These are phyloP conservation scores for Agrotis exclamationis DNA, from an alignment of 2,888 invertebrate genomes.

Conservation along the genomic window DNA sequence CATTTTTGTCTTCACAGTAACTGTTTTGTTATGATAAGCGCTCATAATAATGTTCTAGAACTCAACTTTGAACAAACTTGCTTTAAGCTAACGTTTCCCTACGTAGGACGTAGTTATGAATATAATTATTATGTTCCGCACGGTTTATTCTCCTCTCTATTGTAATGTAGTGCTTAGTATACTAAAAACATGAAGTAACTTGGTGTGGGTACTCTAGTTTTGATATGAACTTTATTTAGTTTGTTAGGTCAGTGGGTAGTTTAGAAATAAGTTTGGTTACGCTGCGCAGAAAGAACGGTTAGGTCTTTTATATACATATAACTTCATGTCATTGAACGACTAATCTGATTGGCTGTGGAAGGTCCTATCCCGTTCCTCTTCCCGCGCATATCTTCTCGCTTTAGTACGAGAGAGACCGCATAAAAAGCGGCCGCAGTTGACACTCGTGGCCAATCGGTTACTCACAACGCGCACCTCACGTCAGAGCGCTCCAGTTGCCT, in stretches of 20 bases:
- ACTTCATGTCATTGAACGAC: too few relatives aligned
- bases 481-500: too few relatives aligned
- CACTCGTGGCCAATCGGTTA: too few relatives aligned
- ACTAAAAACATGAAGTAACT: constrained; percentile 33
- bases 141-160: constrained; percentile 48
- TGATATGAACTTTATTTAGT: constrained; percentile 11
- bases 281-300: too few relatives aligned
- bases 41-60: constrained; percentile 52
- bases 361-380: too few relatives aligned
- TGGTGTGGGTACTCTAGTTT: constrained; percentile 16
- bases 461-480: too few relatives aligned
- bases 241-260: constrained; percentile 2
- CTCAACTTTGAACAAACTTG: constrained; percentile 55
- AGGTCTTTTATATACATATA: too few relatives aligned
- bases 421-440: too few relatives aligned
- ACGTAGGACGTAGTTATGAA: constrained; percentile 56
- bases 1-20: constrained; percentile 20
- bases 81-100: constrained; percentile 50
- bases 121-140: constrained; percentile 58
- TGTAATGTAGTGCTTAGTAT: constrained; percentile 41
- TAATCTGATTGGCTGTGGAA: too few relatives aligned
- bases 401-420: too few relatives aligned
- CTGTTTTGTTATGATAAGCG: constrained; percentile 52
- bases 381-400: too few relatives aligned
- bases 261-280: constrained; percentile 4